Evolutionary conservation across 30 jellyfish, hydroid and myxozoan genomes (phyloP), one percentile per base, ranked within the genome.

Genomic region (Aurelia coerulea): DNA sequence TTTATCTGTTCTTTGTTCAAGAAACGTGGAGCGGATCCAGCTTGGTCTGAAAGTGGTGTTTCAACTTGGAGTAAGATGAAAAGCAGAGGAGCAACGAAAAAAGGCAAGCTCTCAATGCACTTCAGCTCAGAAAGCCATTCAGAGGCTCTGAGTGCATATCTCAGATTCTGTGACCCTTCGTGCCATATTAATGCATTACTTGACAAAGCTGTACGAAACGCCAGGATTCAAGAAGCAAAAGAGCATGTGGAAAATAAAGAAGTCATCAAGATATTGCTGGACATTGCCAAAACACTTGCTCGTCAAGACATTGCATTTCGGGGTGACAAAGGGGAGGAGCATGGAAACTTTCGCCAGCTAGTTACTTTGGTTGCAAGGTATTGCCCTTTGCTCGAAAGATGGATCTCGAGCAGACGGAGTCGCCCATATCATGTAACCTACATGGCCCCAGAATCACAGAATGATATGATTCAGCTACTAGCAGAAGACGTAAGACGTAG

Each of bases 361-460:
- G 86, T 76, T 76, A 87, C 67, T 56, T 73, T 85, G 68, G 94
- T 74, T 62, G 89, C 89, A 3, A 33, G 82, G 33, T 62, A 85
- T 85, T 85, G 76, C 33, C 88, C 87, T 49, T 34, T 83, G 78
- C 87, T 83, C 32, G 75, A 83, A 12, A 71, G 83, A 54, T 73
- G 81, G 94, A 58, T 74, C 31, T 9, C 74, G 15, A 62, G 76
- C 33, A 32, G 83, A 6, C 2, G 34, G 19, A 18, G 52, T 32
- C 74, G 76, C 67, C 41, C 88, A 63, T 54, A 73, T 65, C 74
- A 49, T 3, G 94, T 85, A 33, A 73, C 70, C 17, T 73, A 85
- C 89, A 73, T 85, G 88, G 69, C 88, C 16, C 83, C 74, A 62
- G 88, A 85, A 17, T 73, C 88, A 4, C 88, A 73, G 42, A 85